A percentile compares a stretch with the other conserved stretches of the same genome.
These are phyloP conservation scores for Trissolcus basalis DNA, from an alignment of 1,140 invertebrate species.

Conservation along the genomic window DNA sequence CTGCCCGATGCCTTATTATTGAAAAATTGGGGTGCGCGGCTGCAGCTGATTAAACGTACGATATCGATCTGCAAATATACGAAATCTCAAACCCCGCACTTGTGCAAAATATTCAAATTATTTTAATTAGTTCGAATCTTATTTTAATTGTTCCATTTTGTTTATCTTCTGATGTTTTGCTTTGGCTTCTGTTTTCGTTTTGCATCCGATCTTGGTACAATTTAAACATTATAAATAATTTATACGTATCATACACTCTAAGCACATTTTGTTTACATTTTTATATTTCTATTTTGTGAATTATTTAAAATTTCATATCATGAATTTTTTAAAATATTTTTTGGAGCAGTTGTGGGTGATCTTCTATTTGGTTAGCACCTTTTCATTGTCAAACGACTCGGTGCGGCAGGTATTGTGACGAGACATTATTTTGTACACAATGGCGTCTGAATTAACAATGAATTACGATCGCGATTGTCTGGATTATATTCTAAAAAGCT, in stretches of 20 bases:
- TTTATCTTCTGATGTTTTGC: neutral
- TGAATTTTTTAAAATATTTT: no score
- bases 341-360: no score
- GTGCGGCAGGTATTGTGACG: constrained; percentile 54
- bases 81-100: constrained; percentile 16
- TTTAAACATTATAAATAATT: no score
- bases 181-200: no score
- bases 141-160: constrained; percentile 1
- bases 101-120: no score
- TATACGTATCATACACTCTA: no score
- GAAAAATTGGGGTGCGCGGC: constrained; percentile 57
- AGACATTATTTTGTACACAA: constrained; percentile 59
- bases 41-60: constrained; percentile 59
- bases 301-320: no score
- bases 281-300: no score
- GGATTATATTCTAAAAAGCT: constrained; percentile 13
- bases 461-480: constrained; percentile 53
- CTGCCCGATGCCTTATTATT: constrained; percentile 61
- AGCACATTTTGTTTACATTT: no score
- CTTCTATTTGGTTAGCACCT: no score
- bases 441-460: constrained; percentile 47
- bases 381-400: constrained; percentile 44
- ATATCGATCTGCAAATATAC: constrained; percentile 36
- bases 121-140: no score
- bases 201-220: no score